Evolutionary conservation across 2,888 invertebrate genomes (phyloP).

Genomic region (Monopis laevigella): DNA sequence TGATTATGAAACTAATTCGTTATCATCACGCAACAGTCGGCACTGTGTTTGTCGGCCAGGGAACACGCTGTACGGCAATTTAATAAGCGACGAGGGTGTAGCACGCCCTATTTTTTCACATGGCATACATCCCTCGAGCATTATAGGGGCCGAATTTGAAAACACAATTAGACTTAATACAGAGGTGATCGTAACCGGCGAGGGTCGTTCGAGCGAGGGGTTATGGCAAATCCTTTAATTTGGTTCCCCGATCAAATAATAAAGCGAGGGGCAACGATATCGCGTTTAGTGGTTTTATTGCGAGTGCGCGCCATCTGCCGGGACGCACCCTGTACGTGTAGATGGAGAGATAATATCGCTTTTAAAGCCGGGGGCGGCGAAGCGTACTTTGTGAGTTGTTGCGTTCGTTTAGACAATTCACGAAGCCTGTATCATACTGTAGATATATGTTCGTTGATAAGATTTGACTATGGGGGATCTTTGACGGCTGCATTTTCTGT

Average conservation of each 20-base stretch:
- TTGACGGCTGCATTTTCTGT: no score
- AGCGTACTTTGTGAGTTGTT: constrained; percentile 50
- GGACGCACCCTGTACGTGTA: constrained; percentile 31
- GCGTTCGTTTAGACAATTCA: constrained; percentile 57
- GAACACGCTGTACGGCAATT: constrained; percentile 37
- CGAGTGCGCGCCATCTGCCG: constrained; percentile 62
- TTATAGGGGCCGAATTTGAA: constrained; percentile 62
- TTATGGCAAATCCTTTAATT: constrained; percentile 66
- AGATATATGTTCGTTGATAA: no score
- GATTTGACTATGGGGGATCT: no score
- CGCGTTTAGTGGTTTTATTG: constrained; percentile 68
- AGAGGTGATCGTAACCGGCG: constrained; percentile 64
- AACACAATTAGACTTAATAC: constrained; percentile 69
- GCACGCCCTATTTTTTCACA: constrained; percentile 58
- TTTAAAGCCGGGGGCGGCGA: constrained; percentile 44
- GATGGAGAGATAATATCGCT: constrained; percentile 64
- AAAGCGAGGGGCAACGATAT: constrained; percentile 62
- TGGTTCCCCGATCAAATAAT: constrained; percentile 67
- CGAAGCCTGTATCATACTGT: constrained; percentile 36
- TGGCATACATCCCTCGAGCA: constrained; percentile 42
- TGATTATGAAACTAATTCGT: constrained; percentile 8
- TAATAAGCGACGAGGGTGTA: constrained; percentile 50
- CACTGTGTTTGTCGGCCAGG: not conserved
- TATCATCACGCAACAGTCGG: constrained; percentile 4
- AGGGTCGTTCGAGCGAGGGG: constrained; percentile 55